phyloP scores from a whole-genome alignment of 2,888 invertebrate species.

The Limenitis camilla region DNA sequence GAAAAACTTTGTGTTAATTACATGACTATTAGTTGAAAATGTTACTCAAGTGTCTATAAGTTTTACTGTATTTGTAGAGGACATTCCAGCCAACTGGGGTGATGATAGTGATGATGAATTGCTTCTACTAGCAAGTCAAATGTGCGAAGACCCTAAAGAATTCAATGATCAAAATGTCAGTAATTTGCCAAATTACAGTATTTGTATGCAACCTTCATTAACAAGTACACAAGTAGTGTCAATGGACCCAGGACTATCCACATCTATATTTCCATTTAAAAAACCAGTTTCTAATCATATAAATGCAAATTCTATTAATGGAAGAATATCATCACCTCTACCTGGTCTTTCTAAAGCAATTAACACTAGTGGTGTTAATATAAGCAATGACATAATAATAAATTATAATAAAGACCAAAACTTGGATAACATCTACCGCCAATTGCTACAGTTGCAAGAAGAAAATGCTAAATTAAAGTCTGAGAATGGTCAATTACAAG shows the following conservation, averaged over 20 bases:
- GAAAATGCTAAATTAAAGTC: conserved; percentile 60
- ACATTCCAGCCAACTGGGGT: conserved; percentile 47
- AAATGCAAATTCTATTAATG: conserved; percentile 40
- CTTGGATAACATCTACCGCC: conserved; percentile 45
- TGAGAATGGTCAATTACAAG: conserved; percentile 59
- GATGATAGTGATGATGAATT: conserved; percentile 68
- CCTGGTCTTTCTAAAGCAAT: conserved; percentile 49
- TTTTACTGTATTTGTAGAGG: conserved; percentile 9
- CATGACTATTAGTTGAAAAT: background rate
- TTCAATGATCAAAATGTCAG: conserved; percentile 34
- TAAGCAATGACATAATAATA: conserved; percentile 45
- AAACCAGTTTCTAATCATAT: conserved; percentile 41
- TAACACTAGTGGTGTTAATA: conserved; percentile 29
- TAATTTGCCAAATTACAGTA: conserved; percentile 50
- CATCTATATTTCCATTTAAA: conserved; percentile 47
- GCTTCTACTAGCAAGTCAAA: conserved; percentile 63
- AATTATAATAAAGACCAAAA: conserved; percentile 51
- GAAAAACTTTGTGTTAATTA: too few species aligned
- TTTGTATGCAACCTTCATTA: conserved; percentile 53
- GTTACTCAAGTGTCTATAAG: background rate
- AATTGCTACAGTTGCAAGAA: conserved; percentile 52
- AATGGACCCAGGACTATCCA: conserved; percentile 45
- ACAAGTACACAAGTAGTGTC: conserved; percentile 56
- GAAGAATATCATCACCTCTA: conserved; percentile 55
- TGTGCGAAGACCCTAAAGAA: conserved; percentile 48